Conservation (phyloP, 1,140 invertebrate species). For the Rhizoglyphus robini region DNA sequence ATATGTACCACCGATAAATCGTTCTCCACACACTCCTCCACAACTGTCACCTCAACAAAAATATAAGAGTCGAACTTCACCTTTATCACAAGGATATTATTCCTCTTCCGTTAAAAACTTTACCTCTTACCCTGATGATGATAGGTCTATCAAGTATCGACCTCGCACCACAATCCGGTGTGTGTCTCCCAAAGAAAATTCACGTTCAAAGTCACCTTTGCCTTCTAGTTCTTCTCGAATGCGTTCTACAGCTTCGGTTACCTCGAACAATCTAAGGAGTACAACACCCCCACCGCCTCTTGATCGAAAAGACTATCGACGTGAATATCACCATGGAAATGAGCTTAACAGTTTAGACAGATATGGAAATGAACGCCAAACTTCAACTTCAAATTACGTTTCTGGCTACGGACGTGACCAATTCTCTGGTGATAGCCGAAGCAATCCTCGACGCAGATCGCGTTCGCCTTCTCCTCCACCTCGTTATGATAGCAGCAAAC, state of each 20-base stretch:
- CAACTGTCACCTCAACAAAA: background rate
- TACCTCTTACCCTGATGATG: too few relatives aligned
- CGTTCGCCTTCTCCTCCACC: background rate
- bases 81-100: background rate
- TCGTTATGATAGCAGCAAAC: background rate
- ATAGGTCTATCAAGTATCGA: too few relatives aligned
- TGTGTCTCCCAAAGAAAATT: too few relatives aligned
- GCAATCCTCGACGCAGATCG: background rate
- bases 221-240: background rate
- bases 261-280: background rate
- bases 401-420: too few relatives aligned
- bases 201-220: background rate
- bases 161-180: too few relatives aligned
- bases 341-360: too few relatives aligned
- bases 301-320: background rate
- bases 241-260: background rate
- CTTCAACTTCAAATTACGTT: background rate
- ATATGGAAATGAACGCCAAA: background rate
- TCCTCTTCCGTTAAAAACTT: too few relatives aligned
- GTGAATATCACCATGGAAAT: background rate
- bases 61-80: background rate
- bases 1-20: too few relatives aligned
- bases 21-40: background rate
- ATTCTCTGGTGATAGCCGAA: background rate
- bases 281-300: background rate